phyloP scores from a whole-genome alignment of 2,113 vertebrate genomes.

The Grantiella picta region DNA sequence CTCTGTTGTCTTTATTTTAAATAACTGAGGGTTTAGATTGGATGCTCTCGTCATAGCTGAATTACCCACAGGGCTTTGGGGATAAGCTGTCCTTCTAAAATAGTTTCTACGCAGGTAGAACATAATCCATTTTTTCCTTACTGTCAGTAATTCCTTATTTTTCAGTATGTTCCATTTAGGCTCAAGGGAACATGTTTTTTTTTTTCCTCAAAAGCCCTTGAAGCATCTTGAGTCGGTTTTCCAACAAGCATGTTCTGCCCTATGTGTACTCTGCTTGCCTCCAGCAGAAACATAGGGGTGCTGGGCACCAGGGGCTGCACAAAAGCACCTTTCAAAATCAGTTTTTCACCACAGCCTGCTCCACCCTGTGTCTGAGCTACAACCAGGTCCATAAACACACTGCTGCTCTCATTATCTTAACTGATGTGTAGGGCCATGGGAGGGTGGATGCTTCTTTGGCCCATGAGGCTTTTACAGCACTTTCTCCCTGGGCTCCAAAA shows the following conservation, averaged over 20 bases:
- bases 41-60: not conserved
- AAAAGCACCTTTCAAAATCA: not conserved
- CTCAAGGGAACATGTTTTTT: not conserved
- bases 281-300: not conserved
- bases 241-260: not conserved
- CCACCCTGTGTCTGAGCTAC: not conserved
- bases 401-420: not conserved
- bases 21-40: not conserved
- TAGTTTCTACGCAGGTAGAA: not conserved
- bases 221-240: not conserved
- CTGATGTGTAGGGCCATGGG: not conserved
- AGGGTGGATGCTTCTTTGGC: not conserved
- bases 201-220: not conserved
- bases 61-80: not conserved
- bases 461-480: not conserved
- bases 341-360: not conserved
- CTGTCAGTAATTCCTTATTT: not conserved
- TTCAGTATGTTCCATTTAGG: not conserved
- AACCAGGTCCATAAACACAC: not conserved
- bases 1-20: conserved; percentile 8
- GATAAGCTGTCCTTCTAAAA: not conserved
- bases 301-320: not conserved
- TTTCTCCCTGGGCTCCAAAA: not conserved
- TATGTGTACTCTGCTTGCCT: not conserved
- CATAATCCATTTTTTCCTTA: not conserved